These are phyloP conservation scores for Lasius platythorax DNA, from an alignment of 2,888 invertebrate species.

Conservation along the genomic window DNA sequence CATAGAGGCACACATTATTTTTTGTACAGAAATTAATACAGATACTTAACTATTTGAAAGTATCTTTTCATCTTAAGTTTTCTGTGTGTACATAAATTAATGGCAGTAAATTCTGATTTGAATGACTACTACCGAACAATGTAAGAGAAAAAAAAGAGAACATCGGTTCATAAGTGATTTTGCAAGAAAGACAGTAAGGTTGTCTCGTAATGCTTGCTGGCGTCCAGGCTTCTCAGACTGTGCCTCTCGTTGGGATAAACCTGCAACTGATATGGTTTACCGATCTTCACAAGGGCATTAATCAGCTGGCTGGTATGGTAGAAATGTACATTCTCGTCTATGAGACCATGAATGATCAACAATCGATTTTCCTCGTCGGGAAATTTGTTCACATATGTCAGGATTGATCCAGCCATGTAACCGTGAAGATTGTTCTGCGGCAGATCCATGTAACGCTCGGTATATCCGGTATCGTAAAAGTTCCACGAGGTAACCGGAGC, in stretches of 20 bases:
- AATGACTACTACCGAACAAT: conserved; percentile 52
- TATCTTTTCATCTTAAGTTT: conserved; percentile 59
- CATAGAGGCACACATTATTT: neutral
- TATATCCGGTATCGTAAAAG: conserved; percentile 99
- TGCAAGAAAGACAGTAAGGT: conserved; percentile 97
- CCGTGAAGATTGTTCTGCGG: conserved; percentile 92
- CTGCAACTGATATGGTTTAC: conserved; percentile 98
- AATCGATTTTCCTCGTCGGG: conserved; percentile 97
- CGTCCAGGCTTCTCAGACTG: conserved; percentile 96
- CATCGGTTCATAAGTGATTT: conserved; percentile 88
- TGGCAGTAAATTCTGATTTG: conserved; percentile 76
- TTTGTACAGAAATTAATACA: conserved; percentile 28
- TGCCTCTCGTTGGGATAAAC: conserved; percentile 99
- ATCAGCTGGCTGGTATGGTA: conserved; percentile 97
- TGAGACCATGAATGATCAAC: conserved; percentile 98
- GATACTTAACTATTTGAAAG: neutral
- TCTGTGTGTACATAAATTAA: conserved; percentile 79
- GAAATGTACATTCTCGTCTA: conserved; percentile 99
- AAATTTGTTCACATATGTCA: conserved; percentile 94
- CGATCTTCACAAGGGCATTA: conserved; percentile 95
- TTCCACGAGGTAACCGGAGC: conserved; percentile 99
- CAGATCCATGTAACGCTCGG: conserved; percentile 98
- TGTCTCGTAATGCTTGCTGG: conserved; percentile 98
- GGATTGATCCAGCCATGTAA: conserved; percentile 94
- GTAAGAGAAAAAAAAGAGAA: conserved; percentile 46